Conservation (phyloP, 2,797 vertebrate species). For the Malurus leucopterus region DNA sequence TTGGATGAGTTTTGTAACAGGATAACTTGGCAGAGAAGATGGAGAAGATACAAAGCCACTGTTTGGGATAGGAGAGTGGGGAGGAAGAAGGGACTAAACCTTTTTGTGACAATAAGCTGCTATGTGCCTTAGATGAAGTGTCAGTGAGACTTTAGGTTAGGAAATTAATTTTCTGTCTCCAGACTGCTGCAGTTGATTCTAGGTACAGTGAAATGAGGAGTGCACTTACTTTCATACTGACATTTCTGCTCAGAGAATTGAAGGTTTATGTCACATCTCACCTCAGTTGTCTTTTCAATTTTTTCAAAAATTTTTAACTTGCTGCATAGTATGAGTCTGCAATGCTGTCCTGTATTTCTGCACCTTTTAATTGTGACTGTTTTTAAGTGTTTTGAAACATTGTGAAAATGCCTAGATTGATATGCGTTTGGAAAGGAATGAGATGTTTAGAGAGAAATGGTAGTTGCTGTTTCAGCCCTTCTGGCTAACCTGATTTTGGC, state of each 20-base stretch:
- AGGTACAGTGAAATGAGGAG: background rate
- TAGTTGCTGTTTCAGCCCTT: background rate
- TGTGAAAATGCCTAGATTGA: background rate
- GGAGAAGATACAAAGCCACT: background rate
- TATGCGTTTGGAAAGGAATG: background rate
- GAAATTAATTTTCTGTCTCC: background rate
- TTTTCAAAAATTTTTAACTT: background rate
- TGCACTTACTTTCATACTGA: background rate
- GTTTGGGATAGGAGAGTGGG: background rate
- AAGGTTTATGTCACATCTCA: background rate
- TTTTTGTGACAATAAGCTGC: background rate
- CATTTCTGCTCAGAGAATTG: background rate
- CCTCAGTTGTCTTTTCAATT: background rate
- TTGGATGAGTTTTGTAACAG: background rate
- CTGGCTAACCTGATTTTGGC: background rate
- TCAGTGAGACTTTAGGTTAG: background rate
- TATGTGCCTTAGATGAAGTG: background rate
- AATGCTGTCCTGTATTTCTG: rapidly evolving
- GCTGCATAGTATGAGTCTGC: background rate
- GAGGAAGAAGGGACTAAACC: background rate
- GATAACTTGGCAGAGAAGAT: background rate
- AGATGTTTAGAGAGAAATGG: background rate
- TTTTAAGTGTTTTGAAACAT: background rate
- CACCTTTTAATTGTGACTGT: background rate
- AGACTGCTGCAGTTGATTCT: background rate